These are phyloP conservation scores for Dasyprocta punctata DNA, from an alignment of 2,113 vertebrate species.

Conservation along the genomic window DNA sequence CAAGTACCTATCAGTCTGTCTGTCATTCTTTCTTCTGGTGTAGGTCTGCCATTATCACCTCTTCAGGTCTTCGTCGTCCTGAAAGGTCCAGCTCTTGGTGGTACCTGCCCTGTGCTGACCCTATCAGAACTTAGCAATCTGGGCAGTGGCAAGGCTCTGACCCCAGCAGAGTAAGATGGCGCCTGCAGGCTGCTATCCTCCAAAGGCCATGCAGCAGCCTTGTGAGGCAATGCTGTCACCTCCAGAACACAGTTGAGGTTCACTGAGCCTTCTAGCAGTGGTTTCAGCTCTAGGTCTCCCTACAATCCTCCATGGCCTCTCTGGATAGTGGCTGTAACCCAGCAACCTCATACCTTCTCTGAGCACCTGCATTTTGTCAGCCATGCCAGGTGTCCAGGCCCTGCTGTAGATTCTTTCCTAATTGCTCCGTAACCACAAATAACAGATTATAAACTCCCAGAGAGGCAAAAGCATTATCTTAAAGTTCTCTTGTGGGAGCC, in stretches of 20 bases:
- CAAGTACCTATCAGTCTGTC: constrained; percentile 88
- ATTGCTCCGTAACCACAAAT: not conserved
- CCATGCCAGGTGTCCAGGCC: not conserved
- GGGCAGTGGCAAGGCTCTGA: not conserved
- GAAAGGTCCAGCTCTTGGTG: not conserved
- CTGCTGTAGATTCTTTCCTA: not conserved
- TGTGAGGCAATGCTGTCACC: rapidly evolving
- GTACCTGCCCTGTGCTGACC: not conserved
- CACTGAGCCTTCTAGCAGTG: not conserved
- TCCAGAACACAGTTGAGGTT: not conserved
- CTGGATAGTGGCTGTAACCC: not conserved
- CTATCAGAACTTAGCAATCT: not conserved
- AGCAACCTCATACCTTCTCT: not conserved
- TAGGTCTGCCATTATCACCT: not conserved
- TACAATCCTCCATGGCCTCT: not conserved
- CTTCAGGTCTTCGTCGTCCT: rapidly evolving
- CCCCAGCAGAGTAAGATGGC: not conserved
- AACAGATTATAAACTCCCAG: not conserved
- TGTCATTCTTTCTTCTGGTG: not conserved
- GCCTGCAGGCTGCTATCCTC: not conserved
- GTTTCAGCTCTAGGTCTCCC: not conserved
- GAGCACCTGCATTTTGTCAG: not conserved
- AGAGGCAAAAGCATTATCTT: not conserved
- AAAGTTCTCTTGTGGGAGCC: not conserved
- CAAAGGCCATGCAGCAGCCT: not conserved